Percentiles rank a stretch among this genome's conserved stretches.
Evolutionary conservation across 2,888 invertebrate species (phyloP).

Genomic region (Oscheius sp.): DNA sequence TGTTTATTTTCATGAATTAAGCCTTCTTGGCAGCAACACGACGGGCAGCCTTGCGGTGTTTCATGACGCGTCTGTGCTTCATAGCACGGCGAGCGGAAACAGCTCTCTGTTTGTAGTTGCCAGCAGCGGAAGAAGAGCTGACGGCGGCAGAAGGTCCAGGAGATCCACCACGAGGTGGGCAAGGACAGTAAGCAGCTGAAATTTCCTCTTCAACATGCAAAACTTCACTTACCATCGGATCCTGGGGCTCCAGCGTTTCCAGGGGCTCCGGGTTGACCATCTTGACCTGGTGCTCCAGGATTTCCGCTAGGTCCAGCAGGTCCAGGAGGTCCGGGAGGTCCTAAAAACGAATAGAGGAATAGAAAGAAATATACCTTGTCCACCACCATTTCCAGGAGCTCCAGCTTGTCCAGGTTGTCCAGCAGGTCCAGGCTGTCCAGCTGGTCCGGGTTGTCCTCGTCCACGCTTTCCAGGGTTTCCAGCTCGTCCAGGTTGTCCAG

Average conservation of each 20-base stretch:
- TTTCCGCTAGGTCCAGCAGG: conserved; percentile 38
- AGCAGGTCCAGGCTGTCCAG: conserved; percentile 17
- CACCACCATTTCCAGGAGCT: not conserved
- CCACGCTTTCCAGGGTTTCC: conserved; percentile 51
- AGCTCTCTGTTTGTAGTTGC: conserved; percentile 1
- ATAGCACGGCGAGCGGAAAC: not conserved
- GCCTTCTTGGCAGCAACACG: conserved; percentile 17
- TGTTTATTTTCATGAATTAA: not conserved
- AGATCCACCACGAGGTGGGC: conserved; percentile 26
- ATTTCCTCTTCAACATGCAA: no score
- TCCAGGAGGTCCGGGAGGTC: conserved; percentile 38
- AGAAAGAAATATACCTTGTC: not conserved
- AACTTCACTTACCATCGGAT: no score
- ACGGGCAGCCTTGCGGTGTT: not conserved
- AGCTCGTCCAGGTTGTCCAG: conserved; percentile 40
- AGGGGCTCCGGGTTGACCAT: conserved; percentile 31
- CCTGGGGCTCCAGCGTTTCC: conserved; percentile 49
- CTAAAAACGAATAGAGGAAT: no score
- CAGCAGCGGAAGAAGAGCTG: not conserved
- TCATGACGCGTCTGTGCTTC: conserved; percentile 7
- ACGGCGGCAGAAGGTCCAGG: not conserved
- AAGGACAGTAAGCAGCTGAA: conserved; percentile 25
- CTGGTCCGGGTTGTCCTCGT: conserved; percentile 35
- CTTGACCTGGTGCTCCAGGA: not conserved
- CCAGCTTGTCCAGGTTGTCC: conserved; percentile 11